Percentiles rank a stretch among this genome's conserved stretches.
phyloP scores from a whole-genome alignment of 2,797 vertebrate species.

The Falco rusticolus region DNA sequence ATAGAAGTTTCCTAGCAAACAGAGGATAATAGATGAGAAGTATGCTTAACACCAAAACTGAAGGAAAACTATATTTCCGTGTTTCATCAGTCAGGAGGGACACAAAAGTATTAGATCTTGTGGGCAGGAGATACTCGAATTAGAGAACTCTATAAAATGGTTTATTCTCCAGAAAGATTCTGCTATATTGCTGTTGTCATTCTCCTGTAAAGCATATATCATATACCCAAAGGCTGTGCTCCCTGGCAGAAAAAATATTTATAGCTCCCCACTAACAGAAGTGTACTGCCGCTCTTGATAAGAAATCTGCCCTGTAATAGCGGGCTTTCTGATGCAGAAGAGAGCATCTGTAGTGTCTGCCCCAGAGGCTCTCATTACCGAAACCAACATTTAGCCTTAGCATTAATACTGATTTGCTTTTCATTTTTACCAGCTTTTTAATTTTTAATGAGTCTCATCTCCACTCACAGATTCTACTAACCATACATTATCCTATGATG shows the following conservation, averaged over 20 bases:
- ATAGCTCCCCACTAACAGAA: not conserved
- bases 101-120: not conserved
- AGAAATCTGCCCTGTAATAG: not conserved
- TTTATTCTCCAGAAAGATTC: not conserved
- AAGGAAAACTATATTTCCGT: not conserved
- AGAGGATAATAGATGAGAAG: not conserved
- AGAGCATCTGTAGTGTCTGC: not conserved
- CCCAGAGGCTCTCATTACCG: not conserved
- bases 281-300: not conserved
- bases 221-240: not conserved
- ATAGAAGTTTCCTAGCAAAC: not conserved
- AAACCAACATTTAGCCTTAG: not conserved
- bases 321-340: not conserved
- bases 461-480: not conserved
- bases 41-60: not conserved
- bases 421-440: conserved; percentile 8
- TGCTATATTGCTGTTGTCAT: not conserved
- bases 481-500: not conserved
- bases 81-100: not conserved
- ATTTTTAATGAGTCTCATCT: not conserved
- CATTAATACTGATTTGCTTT: not conserved
- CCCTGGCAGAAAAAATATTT: not conserved
- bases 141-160: not conserved
- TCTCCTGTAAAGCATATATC: not conserved
- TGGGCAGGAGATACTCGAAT: not conserved